Evolutionary conservation across 2,113 vertebrate species (phyloP), one percentile per base, ranked within the genome.

Genomic region (Bettongia penicillata): DNA sequence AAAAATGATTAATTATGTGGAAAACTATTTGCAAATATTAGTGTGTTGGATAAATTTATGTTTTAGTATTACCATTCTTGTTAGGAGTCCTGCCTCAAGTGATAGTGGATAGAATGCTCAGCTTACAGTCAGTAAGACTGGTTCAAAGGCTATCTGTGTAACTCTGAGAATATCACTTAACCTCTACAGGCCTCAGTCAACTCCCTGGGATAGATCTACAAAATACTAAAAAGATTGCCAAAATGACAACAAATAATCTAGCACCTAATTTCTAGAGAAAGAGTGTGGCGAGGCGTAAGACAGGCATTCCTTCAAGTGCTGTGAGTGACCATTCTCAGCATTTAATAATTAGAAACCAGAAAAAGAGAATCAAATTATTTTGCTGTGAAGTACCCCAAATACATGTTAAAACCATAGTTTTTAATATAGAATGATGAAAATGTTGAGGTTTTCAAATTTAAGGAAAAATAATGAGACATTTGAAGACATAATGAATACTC

Each of bases 401-500:
- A 92, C 47, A 95, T 90, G 28, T 47, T 68, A 91, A 97, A 68
- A 94, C 2, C 0, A 0, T 57, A 94, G 8, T 89, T 89, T 89
- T 89, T 90, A 89, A 91, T 92, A 14, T 94, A 95, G 47, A 50
- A 95, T 93, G 8, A 61, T 55, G 47, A 91, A 90, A 90, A 1
- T 96, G 14, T 48, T 37, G 5, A 91, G 77, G 57, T 91, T 89
- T 53, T 43, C 68, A 43, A 77, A 77, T 77, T 95, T 12, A 77
- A 23, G 8, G 12, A 91, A 95, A 97, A 97, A 68, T 0, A 9
- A 93, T 1, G 53, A 37, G 55, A 93, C 90, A 31, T 95, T 94
- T 97, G 7, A 11, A 94, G 92, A 92, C 95, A 57, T 57, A 97
- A 96, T 84, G 48, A 97, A 26, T 94, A 31, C 0, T 94, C 10